Evolutionary conservation across 2,888 invertebrate genomes (phyloP).

Genomic region (Notocelia uddmanniana): DNA sequence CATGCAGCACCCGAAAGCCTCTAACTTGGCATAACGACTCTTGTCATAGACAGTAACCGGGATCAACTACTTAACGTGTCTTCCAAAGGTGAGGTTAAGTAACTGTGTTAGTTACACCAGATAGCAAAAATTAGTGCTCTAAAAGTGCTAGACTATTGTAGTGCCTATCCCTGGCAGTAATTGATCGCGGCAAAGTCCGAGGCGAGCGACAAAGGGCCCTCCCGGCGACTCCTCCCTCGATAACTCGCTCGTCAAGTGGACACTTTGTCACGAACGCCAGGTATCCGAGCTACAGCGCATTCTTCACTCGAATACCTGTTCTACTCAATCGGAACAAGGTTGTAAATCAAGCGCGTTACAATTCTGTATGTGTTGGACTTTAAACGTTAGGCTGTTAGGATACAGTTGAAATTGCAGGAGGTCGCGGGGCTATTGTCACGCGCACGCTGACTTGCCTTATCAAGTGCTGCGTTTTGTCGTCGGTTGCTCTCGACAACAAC

Average conservation of each 20-base stretch:
- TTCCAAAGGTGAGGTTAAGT: too few species aligned
- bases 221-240: not conserved
- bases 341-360: not conserved
- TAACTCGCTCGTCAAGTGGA: not conserved
- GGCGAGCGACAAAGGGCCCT: not conserved
- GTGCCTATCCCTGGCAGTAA: conserved; percentile 1
- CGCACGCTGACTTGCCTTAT: not conserved
- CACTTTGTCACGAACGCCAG: conserved; percentile 3
- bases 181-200: not conserved
- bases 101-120: not conserved
- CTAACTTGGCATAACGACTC: too few species aligned
- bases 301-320: not conserved
- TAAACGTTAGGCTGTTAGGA: not conserved
- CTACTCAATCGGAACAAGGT: not conserved
- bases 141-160: not conserved
- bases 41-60: too few species aligned
- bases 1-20: too few species aligned
- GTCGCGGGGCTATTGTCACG: not conserved
- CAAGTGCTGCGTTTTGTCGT: not conserved
- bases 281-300: not conserved
- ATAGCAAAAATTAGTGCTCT: not conserved
- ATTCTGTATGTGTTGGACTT: not conserved
- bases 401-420: not conserved
- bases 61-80: too few species aligned
- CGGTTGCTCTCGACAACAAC: not conserved